A percentile compares a stretch with the other conserved stretches of the same genome.
Evolutionary conservation across 2,888 invertebrate genomes (phyloP).

Genomic region (Rhamphomyia laevipes): DNA sequence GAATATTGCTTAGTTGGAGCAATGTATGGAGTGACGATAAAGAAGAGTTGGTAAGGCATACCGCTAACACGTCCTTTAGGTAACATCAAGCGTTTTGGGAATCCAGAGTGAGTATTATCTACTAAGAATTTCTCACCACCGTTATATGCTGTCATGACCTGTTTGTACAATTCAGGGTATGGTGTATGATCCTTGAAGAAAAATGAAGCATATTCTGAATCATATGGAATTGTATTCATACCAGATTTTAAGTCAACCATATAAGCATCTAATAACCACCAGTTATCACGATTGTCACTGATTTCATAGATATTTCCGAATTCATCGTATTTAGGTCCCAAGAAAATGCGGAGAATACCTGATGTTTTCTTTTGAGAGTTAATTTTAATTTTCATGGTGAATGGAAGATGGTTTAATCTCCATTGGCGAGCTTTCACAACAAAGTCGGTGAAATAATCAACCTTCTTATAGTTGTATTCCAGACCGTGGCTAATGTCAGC

Average conservation of each 20-base stretch:
- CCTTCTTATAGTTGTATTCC: conserved; percentile 27
- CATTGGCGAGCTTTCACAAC: conserved; percentile 45
- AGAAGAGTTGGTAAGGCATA: conserved; percentile 50
- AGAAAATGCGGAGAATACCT: conserved; percentile 51
- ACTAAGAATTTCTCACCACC: conserved; percentile 42
- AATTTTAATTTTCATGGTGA: conserved; percentile 45
- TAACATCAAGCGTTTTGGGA: conserved; percentile 57
- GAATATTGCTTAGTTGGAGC: conserved; percentile 39
- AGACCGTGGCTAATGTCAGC: conserved; percentile 49
- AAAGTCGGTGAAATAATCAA: conserved; percentile 24
- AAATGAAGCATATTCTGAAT: conserved; percentile 53
- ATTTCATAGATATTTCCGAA: conserved; percentile 45
- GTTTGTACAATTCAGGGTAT: conserved; percentile 50
- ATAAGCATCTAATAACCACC: conserved; percentile 53
- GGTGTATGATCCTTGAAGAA: conserved; percentile 51
- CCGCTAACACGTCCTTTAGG: conserved; percentile 60
- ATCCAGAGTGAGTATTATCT: conserved; percentile 48
- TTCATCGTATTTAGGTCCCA: conserved; percentile 57
- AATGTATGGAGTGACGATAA: conserved; percentile 46
- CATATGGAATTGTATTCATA: conserved; percentile 53
- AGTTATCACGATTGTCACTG: conserved; percentile 47
- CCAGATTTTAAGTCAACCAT: conserved; percentile 49
- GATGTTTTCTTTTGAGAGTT: conserved; percentile 44
- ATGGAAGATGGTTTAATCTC: conserved; percentile 53
- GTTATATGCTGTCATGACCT: conserved; percentile 37